These are phyloP conservation scores for Agraylea sexmaculata DNA, from an alignment of 1,140 invertebrate species.

Conservation along the genomic window DNA sequence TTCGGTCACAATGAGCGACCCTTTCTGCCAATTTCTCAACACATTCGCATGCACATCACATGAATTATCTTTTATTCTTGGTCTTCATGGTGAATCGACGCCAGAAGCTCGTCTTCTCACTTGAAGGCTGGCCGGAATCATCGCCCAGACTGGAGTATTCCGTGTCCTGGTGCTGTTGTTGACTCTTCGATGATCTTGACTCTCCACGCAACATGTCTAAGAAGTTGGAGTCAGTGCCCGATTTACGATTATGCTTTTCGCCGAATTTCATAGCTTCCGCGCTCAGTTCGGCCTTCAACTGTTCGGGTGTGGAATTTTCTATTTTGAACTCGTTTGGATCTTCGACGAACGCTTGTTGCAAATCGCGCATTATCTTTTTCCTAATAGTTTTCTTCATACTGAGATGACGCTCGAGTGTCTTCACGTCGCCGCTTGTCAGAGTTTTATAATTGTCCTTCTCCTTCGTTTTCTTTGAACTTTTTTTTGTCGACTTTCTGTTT, in stretches of 20 bases:
- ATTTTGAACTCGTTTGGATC: slow-evolving; percentile 60
- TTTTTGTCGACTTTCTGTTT: slow-evolving; percentile 43
- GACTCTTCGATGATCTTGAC: slow-evolving; percentile 43
- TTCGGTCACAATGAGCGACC: no score
- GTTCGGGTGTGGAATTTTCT: slow-evolving; percentile 53
- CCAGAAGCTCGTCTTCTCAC: slow-evolving; percentile 58
- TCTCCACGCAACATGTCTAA: slow-evolving; percentile 55
- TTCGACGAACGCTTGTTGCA: slow-evolving; percentile 63
- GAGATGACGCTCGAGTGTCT: slow-evolving; percentile 65
- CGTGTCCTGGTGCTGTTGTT: slow-evolving; percentile 38
- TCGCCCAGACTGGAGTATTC: slow-evolving; percentile 33
- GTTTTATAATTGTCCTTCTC: slow-evolving; percentile 52
- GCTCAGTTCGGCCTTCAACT: slow-evolving; percentile 54
- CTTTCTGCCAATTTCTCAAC: no score
- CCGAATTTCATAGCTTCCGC: slow-evolving; percentile 53
- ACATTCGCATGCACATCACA: slow-evolving; percentile 12
- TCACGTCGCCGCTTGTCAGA: slow-evolving; percentile 54
- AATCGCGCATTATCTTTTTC: slow-evolving; percentile 74
- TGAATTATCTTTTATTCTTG: slow-evolving; percentile 52
- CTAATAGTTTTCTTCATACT: slow-evolving; percentile 80
- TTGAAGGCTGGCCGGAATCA: slow-evolving; percentile 26
- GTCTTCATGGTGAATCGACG: slow-evolving; percentile 58
- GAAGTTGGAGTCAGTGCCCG: slow-evolving; percentile 53
- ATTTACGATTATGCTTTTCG: slow-evolving; percentile 46
- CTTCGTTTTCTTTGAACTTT: slow-evolving; percentile 40